Evolutionary conservation across 2,797 vertebrate genomes (phyloP).

Genomic region (Arrhamphus sclerolepis): DNA sequence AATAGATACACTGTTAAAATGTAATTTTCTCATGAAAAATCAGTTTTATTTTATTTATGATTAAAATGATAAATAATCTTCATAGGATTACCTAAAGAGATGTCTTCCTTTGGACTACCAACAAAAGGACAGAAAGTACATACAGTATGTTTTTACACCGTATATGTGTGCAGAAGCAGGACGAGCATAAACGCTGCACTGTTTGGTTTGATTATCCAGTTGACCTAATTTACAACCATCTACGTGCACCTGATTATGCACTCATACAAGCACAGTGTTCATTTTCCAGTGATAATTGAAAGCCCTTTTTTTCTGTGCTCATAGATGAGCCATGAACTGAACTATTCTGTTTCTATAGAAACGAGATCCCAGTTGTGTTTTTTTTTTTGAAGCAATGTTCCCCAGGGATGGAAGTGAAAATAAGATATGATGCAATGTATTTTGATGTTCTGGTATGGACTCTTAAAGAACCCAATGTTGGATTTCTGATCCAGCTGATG

Average conservation of each 20-base stretch:
- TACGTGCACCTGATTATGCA: constrained; percentile 6
- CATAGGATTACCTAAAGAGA: neutral
- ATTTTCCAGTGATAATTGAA: constrained; percentile 47
- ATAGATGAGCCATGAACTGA: constrained; percentile 34
- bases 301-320: constrained; percentile 22
- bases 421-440: constrained; percentile 29
- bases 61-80: no score
- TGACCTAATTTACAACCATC: constrained; percentile 18
- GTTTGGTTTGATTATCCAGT: constrained; percentile 7
- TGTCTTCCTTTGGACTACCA: neutral
- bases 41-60: no score
- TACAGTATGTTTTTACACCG: no score
- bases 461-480: neutral
- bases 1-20: no score
- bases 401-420: constrained; percentile 37
- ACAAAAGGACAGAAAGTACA: neutral
- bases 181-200: neutral
- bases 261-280: constrained; percentile 10
- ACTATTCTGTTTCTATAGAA: constrained; percentile 64
- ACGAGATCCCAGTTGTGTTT: constrained; percentile 46
- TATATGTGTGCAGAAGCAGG: no score
- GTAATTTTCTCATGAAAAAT: no score
- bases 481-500: constrained; percentile 17
- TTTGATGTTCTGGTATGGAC: constrained; percentile 32
- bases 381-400: constrained; percentile 49